A percentile compares a stretch with the other conserved stretches of the same genome.
These are phyloP conservation scores for Prostheceraeus crozeri DNA, from an alignment of 2,888 invertebrate genomes.

Conservation along the genomic window DNA sequence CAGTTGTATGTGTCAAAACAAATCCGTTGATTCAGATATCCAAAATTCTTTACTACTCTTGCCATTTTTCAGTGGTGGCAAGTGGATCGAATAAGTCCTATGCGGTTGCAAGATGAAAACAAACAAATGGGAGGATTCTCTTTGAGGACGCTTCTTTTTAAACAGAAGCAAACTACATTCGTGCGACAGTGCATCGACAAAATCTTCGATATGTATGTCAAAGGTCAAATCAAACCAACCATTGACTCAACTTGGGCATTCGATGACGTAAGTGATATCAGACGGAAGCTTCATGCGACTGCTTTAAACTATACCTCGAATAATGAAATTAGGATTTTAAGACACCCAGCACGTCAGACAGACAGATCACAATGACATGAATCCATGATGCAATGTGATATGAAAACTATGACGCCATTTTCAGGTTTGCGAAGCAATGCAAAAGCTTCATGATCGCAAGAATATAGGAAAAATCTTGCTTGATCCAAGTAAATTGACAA, in stretches of 20 bases:
- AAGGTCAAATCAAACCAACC: slow-evolving; percentile 71
- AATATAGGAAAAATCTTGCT: slow-evolving; percentile 79
- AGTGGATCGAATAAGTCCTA: slow-evolving; percentile 78
- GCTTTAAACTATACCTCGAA: no score
- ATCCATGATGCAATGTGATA: no score
- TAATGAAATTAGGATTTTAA: no score
- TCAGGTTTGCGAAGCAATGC: slow-evolving; percentile 78
- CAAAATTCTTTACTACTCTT: no score
- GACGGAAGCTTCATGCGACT: neutral
- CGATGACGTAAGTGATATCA: slow-evolving; percentile 70
- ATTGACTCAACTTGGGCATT: slow-evolving; percentile 79
- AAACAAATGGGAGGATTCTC: slow-evolving; percentile 74
- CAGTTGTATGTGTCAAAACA: no score
- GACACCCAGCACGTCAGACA: no score
- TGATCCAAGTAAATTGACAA: no score
- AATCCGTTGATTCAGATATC: no score
- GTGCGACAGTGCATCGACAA: slow-evolving; percentile 67
- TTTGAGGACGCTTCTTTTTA: slow-evolving; percentile 72
- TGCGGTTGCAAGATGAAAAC: slow-evolving; percentile 80
- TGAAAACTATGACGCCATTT: no score
- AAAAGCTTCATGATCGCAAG: slow-evolving; percentile 81
- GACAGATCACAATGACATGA: no score
- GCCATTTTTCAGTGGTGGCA: slow-evolving; percentile 75
- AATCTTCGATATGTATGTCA: slow-evolving; percentile 69
- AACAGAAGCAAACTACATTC: slow-evolving; percentile 61